Evolutionary conservation across 2,113 vertebrate species (phyloP).

Genomic region (Peromyscus leucopus): DNA sequence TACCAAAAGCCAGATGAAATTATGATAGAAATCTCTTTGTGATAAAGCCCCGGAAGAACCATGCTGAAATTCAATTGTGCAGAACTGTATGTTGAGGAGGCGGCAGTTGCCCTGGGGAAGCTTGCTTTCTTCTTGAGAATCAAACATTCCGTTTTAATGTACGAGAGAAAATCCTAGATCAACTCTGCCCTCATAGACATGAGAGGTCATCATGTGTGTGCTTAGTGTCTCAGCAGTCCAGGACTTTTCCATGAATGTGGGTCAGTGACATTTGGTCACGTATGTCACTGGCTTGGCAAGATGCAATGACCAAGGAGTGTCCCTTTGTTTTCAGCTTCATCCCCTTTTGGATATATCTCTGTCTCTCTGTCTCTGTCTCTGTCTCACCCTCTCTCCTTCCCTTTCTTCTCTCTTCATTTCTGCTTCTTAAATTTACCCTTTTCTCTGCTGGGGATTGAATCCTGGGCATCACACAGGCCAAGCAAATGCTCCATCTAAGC

Average conservation of each 20-base stretch:
- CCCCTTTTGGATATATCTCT: not conserved
- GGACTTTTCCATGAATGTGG: not conserved
- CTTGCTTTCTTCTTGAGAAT: slow-evolving; percentile 6
- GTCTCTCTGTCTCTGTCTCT: not conserved
- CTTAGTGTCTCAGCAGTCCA: not conserved
- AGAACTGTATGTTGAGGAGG: not conserved
- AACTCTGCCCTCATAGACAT: not conserved
- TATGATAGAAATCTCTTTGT: slow-evolving; percentile 50
- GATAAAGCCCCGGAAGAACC: slow-evolving; percentile 14
- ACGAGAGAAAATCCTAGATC: not conserved
- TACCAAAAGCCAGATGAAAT: slow-evolving; percentile 41
- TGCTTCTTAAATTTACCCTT: not conserved
- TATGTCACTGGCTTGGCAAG: accelerated
- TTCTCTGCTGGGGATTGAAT: not conserved
- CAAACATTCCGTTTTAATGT: slow-evolving; percentile 36
- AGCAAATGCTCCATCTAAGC: not conserved
- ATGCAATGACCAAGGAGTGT: not conserved
- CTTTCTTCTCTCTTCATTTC: not conserved
- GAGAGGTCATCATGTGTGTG: not conserved
- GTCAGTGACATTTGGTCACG: not conserved
- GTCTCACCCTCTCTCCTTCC: not conserved
- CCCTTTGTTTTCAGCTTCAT: not conserved
- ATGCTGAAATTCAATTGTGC: not conserved
- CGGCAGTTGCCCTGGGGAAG: not conserved
- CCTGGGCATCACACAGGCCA: not conserved